phyloP scores from a whole-genome alignment of 2,113 vertebrate species.

The Callopanchax toddi region DNA sequence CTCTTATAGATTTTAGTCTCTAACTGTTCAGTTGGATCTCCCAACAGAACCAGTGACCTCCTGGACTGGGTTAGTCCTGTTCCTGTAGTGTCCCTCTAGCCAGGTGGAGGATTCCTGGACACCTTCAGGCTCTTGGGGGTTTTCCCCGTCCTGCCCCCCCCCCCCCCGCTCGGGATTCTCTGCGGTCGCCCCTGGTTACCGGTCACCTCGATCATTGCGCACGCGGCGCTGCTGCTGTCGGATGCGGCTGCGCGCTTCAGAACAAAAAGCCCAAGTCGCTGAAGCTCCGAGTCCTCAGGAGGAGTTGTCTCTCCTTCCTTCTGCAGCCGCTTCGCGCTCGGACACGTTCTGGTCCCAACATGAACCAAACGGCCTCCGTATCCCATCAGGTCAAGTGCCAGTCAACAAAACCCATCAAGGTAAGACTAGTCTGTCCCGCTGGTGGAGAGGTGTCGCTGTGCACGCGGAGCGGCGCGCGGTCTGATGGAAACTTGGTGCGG shows the following conservation, averaged over 20 bases:
- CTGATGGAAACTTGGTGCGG: conserved; percentile 41
- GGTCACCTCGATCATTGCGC: conserved; percentile 7
- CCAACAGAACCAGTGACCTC: too few species aligned
- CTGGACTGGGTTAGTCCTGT: too few species aligned
- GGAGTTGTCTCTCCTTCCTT: background rate
- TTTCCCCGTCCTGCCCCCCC: too few species aligned
- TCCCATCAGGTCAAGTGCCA: conserved; percentile 90
- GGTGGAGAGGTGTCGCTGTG: background rate
- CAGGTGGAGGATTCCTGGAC: too few species aligned
- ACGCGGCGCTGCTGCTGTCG: conserved; percentile 23
- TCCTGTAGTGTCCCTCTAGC: too few species aligned
- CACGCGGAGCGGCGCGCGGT: background rate
- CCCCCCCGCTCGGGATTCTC: background rate
- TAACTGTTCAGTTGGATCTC: too few species aligned
- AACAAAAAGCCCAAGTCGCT: conserved; percentile 11
- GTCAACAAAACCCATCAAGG: conserved; percentile 85
- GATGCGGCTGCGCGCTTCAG: conserved; percentile 44
- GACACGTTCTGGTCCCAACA: conserved; percentile 70
- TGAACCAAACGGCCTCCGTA: conserved; percentile 91
- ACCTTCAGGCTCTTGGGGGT: too few species aligned
- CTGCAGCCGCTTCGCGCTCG: conserved; percentile 1
- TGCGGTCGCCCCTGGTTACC: conserved; percentile 39
- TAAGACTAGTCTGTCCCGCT: conserved; percentile 56
- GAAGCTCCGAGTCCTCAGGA: background rate
- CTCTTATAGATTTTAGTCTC: too few species aligned